Percentiles rank a stretch among this genome's conserved stretches.
phyloP scores from a whole-genome alignment of 1,140 invertebrate species.

The Periplaneta americana region DNA sequence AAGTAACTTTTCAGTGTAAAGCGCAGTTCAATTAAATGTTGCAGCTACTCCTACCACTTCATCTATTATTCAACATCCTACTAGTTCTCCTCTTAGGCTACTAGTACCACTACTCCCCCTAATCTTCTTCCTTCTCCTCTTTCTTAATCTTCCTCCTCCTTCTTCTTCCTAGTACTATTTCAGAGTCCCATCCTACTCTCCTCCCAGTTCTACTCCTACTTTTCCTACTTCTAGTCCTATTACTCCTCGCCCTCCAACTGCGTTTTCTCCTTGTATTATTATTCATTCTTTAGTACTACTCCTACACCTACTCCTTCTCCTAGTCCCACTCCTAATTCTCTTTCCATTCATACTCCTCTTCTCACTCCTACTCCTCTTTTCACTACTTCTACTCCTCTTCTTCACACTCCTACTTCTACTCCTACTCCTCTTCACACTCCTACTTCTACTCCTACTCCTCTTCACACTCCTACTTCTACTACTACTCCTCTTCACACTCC shows the following conservation, averaged over 20 bases:
- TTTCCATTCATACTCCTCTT: background rate
- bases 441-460: no score
- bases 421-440: no score
- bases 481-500: no score
- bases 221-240: background rate
- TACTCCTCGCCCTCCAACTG: background rate
- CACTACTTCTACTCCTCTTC: no score
- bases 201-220: background rate
- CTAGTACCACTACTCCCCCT: no score
- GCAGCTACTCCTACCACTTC: no score
- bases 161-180: background rate
- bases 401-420: no score
- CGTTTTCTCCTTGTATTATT: background rate
- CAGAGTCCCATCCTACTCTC: background rate
- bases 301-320: background rate
- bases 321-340: background rate
- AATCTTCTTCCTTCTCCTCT: conserved; percentile 20
- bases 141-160: conserved; percentile 12
- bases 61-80: no score
- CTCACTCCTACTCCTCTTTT: background rate
- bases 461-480: no score
- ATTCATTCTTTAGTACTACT: background rate
- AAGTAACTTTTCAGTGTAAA: no score
- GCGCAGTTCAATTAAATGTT: no score
- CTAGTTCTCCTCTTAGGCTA: no score